Evolutionary conservation across 1,140 invertebrate species (phyloP).

Genomic region (Saxidomus purpurata): DNA sequence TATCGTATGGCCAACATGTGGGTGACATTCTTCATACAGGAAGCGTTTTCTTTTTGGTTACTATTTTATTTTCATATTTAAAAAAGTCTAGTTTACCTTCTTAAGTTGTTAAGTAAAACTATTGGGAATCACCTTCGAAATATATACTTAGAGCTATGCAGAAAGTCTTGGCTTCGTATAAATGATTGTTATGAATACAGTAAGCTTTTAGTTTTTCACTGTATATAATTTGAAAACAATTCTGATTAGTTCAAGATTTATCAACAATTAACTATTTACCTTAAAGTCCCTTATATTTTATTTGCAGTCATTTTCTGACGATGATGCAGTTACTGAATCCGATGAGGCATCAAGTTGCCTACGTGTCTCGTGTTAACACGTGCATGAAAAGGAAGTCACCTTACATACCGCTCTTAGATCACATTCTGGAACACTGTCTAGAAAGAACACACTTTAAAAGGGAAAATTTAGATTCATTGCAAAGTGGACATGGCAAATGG

Average conservation of each 20-base stretch:
- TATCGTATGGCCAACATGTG: slow-evolving; percentile 26
- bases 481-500: too few relatives aligned
- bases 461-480: too few relatives aligned
- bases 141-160: too few relatives aligned
- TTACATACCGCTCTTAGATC: slow-evolving; percentile 15
- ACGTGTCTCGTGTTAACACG: not conserved
- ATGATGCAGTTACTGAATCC: not conserved
- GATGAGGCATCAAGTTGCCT: not conserved
- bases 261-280: too few relatives aligned
- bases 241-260: too few relatives aligned
- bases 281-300: not conserved
- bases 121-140: too few relatives aligned
- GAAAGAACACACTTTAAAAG: not conserved
- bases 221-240: too few relatives aligned
- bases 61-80: not conserved
- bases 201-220: too few relatives aligned
- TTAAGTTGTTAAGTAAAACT: too few relatives aligned
- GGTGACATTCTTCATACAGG: slow-evolving; percentile 24
- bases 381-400: not conserved
- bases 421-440: not conserved
- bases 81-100: too few relatives aligned
- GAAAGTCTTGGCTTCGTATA: too few relatives aligned
- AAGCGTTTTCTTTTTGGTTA: slow-evolving; percentile 18
- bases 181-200: too few relatives aligned
- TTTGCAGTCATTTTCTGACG: slow-evolving; percentile 35